Conservation (phyloP, 1,140 invertebrate species). For the Tetragnatha versicolor region DNA sequence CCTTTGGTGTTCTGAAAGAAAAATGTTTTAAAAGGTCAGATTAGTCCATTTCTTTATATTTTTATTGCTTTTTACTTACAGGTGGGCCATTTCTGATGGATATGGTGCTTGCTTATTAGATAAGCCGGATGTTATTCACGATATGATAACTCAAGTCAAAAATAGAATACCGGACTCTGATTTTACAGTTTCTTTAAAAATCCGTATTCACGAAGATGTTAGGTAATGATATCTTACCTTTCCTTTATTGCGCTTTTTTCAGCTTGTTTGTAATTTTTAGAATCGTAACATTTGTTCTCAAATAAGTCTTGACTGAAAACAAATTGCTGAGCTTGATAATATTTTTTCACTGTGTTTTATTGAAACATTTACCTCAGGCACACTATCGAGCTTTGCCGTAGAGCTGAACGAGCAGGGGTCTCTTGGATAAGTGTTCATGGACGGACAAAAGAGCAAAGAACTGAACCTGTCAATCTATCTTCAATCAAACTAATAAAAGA, state of each 20-base stretch:
- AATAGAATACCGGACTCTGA: slow-evolving; percentile 73
- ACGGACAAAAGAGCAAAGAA: slow-evolving; percentile 81
- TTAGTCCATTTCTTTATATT: not conserved
- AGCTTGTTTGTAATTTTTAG: not conserved
- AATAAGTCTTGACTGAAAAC: not conserved
- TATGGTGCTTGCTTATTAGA: slow-evolving; percentile 81
- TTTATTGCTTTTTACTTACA: slow-evolving; percentile 53
- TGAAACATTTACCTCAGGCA: slow-evolving; percentile 59
- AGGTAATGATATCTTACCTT: slow-evolving; percentile 64
- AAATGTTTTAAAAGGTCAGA: no score
- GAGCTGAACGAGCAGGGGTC: slow-evolving; percentile 82
- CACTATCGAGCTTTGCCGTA: slow-evolving; percentile 78
- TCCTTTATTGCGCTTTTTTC: not conserved
- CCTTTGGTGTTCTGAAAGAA: no score
- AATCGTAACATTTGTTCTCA: not conserved
- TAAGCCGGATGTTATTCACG: slow-evolving; percentile 82
- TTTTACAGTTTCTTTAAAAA: slow-evolving; percentile 92
- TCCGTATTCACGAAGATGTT: slow-evolving; percentile 74
- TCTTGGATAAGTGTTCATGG: slow-evolving; percentile 92
- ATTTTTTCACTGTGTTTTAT: not conserved
- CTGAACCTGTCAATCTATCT: slow-evolving; percentile 77
- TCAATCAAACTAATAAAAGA: slow-evolving; percentile 78
- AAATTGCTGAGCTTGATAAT: not conserved
- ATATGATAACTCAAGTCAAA: slow-evolving; percentile 79
- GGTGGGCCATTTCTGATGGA: slow-evolving; percentile 90